phyloP scores from a whole-genome alignment of 2,797 vertebrate genomes.

The Cheirogaleus major region DNA sequence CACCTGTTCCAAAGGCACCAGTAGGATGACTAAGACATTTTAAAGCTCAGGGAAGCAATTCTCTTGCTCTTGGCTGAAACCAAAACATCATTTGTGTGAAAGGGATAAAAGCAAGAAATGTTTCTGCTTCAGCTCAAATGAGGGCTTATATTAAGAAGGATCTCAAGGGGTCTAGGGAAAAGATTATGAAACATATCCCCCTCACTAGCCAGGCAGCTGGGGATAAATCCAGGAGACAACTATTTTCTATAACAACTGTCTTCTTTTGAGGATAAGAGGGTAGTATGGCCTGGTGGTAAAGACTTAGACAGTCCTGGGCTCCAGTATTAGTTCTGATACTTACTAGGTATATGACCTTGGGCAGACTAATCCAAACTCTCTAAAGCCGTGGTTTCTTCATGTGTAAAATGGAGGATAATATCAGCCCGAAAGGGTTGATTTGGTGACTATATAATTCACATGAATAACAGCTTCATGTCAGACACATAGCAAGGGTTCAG shows the following conservation, averaged over 20 bases:
- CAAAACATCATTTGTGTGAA: conserved; percentile 58
- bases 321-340: neutral
- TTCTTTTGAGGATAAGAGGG: neutral
- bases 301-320: neutral
- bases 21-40: neutral
- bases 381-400: neutral
- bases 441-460: neutral
- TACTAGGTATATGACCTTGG: neutral
- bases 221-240: neutral
- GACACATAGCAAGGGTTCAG: neutral
- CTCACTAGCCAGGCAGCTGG: neutral
- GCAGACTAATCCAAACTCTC: neutral
- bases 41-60: conserved; percentile 37
- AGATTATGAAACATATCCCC: conserved; percentile 26
- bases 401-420: neutral
- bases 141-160: conserved; percentile 35
- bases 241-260: neutral
- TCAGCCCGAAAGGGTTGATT: neutral
- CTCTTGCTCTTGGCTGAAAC: conserved; percentile 34
- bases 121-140: conserved; percentile 58
- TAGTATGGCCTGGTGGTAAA: neutral
- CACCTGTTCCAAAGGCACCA: conserved; percentile 48
- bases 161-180: neutral
- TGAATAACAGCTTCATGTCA: neutral
- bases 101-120: conserved; percentile 37